These are phyloP conservation scores for Caenorhabditis sp. DNA, from an alignment of 2,888 invertebrate genomes.

Conservation along the genomic window DNA sequence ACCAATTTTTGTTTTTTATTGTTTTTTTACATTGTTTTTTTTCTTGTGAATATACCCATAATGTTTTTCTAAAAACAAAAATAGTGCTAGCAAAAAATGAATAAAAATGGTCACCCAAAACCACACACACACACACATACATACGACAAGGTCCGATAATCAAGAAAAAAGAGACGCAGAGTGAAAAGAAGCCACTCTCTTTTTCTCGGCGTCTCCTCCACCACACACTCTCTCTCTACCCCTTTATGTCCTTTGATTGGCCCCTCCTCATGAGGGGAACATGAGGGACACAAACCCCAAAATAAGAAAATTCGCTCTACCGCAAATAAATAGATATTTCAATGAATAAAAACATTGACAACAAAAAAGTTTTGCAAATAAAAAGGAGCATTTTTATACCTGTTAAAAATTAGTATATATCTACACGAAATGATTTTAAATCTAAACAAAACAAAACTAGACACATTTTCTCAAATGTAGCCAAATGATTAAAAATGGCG, in stretches of 20 bases:
- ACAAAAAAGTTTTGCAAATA: no score
- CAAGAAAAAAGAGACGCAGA: not conserved
- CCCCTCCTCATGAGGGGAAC: not conserved
- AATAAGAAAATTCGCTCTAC: no score
- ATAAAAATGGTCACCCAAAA: not conserved
- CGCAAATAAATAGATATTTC: no score
- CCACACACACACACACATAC: not conserved
- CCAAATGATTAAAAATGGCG: conserved; percentile 58
- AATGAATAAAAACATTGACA: no score
- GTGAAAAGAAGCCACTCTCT: not conserved
- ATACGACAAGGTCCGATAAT: not conserved
- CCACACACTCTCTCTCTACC: not conserved
- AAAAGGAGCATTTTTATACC: not conserved
- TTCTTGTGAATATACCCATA: no score
- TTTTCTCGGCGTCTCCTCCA: not conserved
- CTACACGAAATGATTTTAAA: not conserved
- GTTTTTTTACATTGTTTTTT: no score
- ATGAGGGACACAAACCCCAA: no score
- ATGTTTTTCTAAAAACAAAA: no score
- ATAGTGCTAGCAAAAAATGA: not conserved
- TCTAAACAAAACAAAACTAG: conserved; percentile 6
- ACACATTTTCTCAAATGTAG: conserved; percentile 51
- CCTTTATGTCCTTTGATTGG: not conserved
- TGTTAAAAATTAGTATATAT: conserved; percentile 5
- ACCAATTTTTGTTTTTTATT: no score